Evolutionary conservation across 2,797 vertebrate species (phyloP), one percentile per base, ranked within the genome.

Genomic region (Argya squamiceps): DNA sequence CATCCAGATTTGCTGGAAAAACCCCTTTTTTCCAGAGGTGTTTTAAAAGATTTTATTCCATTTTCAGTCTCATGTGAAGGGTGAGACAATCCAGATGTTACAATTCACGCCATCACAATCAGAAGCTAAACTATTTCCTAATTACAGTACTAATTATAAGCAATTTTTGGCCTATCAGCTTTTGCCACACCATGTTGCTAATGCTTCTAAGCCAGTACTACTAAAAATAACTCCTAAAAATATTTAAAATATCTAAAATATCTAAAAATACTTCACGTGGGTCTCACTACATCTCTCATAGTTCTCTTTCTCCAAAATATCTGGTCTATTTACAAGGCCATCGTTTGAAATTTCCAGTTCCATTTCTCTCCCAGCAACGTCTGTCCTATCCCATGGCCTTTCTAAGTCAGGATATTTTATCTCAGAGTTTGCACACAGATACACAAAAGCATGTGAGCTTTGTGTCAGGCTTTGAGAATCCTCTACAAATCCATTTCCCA

Each of bases 201-300:
- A 27, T 9, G 34, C 34, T 4, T 26, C 5, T 9, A 11, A 37
- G 56, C 56, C 34, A 27, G 13, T 12, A 8, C 43, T 44, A 44
- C 43, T 44, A 44, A 44, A 44, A 44, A 44, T 44, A 44, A 44
- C 43, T 20, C 19, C 19, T 19, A 20, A 44, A 44, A 44, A 44
- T 44, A 44, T 43, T 18, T 19, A 43, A 43, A 43, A 43, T 41
- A 41, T 41, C 16, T 41, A 41, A 44, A 39, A 39, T 7, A 37
- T 19, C 16, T 27, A 12, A 37, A 59, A 37, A 18, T 3, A 18
- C 16, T 2, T 11, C 56, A 4, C 5, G 5, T 37, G 34, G 34
- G 8, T 26, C 24, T 1, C 3, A 3, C 53, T 56, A 11, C 22
- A 23, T 15, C n/a, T 56, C 22, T 10, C 32, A 10, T 1, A 4